Evolutionary conservation across 2,888 invertebrate species (phyloP).

Genomic region (Ditula angustiorana): DNA sequence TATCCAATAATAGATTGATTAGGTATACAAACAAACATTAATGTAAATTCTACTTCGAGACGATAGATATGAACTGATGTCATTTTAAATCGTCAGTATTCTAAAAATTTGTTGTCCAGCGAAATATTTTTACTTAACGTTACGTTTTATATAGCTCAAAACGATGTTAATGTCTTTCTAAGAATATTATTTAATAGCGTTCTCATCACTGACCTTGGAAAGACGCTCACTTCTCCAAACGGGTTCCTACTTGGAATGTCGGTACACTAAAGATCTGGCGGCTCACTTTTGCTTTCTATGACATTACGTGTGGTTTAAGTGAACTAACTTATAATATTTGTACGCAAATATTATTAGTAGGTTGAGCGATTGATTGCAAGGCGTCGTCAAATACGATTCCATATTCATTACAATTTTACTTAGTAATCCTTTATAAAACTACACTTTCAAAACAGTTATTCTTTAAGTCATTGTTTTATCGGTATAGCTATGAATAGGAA

Average conservation of each 20-base stretch:
- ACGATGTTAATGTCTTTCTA: slow-evolving; percentile 40
- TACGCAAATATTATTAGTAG: too few relatives aligned
- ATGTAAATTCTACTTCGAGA: too few relatives aligned
- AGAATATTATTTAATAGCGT: slow-evolving; percentile 50
- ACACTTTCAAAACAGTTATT: not conserved
- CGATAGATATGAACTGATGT: too few relatives aligned
- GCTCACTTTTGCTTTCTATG: slow-evolving; percentile 62
- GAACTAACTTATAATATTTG: not conserved
- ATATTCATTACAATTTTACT: too few relatives aligned
- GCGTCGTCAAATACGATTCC: too few relatives aligned
- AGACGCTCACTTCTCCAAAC: slow-evolving; percentile 69
- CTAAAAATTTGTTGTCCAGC: not conserved
- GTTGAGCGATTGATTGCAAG: too few relatives aligned
- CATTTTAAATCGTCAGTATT: too few relatives aligned
- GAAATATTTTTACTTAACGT: not conserved
- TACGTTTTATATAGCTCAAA: slow-evolving; percentile 13
- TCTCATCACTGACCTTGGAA: slow-evolving; percentile 73
- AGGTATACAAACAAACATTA: too few relatives aligned
- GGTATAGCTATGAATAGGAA: slow-evolving; percentile 51
- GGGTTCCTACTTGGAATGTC: slow-evolving; percentile 66
- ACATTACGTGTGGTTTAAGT: not conserved
- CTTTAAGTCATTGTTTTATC: slow-evolving; percentile 22
- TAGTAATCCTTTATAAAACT: not conserved
- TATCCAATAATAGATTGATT: too few relatives aligned
- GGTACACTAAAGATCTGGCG: slow-evolving; percentile 47